Base-by-base conservation (phyloP, 2,888 invertebrate species). In the Serripes groenlandicus region DNA sequence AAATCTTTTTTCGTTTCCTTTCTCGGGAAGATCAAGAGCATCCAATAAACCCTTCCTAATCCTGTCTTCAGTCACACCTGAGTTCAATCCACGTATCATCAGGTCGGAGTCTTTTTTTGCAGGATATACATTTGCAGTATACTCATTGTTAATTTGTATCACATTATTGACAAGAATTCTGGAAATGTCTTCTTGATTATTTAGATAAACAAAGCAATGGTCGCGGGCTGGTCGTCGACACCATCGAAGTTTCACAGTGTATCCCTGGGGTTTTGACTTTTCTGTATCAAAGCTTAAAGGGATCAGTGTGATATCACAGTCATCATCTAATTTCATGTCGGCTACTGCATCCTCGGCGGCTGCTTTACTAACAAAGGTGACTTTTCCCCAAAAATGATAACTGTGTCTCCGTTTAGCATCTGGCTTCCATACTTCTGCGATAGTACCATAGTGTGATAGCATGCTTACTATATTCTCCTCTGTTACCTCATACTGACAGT, bases 161-260 rank as follows among this genome's bases (percentile, higher is more conserved):
- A 3, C 9, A n/a, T 34, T 54, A 23, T 2, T 18, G 21, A 66
- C 26, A 3, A 81, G 15, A 18, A 83, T 30, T n/a, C 18, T 15
- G 15, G 81, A 49, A 5, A 82, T 9, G 34, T 88, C 86, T 58
- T 86, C 90, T 9, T 81, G 81, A 18, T 82, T 30, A 0, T 69
- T 70, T 26, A 90, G 71, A 18, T 73, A 62, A 21, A 90, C 89
- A 79, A 87, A 92, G 1, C 89, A 91, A 76, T 82, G 78, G 21
- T 90, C 90, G 72, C 81, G 88, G 0, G 86, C 76, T 56, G 70
- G 78, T 66, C 93, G 76, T 60, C 92, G 79, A 28, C 82, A 86
- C 91, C 91, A 92, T 15, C 81, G 83, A 9, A 92, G 30, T 34
- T 82, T 85, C 9, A 90, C 76, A 34, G 87, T 87, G 72, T 89